Conservation (phyloP, 2,888 invertebrate genomes). For the Sphinx pinastri region DNA sequence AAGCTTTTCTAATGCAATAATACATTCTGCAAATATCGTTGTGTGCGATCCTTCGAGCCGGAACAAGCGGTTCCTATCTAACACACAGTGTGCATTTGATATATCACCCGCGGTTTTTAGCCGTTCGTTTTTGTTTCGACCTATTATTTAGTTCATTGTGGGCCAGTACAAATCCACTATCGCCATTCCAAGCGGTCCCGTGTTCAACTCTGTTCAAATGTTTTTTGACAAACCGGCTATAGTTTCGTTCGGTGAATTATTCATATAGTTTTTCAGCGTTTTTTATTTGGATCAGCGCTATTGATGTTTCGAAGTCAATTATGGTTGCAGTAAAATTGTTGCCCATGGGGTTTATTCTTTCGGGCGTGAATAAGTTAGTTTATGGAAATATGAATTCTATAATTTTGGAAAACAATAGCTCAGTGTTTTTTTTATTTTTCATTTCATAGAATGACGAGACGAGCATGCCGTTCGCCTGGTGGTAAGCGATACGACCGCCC, state of each 20-base stretch:
- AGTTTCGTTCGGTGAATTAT: conserved; percentile 18
- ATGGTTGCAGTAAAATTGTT: neutral
- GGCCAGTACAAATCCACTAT: conserved; percentile 31
- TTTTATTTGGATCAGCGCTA: conserved; percentile 6
- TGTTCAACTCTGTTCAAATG: conserved; percentile 30
- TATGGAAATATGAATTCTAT: too few species aligned
- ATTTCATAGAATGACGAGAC: too few species aligned
- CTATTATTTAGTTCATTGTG: conserved; percentile 46
- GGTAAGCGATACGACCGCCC: too few species aligned
- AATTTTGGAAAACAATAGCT: too few species aligned
- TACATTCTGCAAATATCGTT: too few species aligned
- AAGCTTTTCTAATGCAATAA: too few species aligned
- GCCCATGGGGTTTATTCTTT: neutral
- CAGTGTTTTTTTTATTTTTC: too few species aligned
- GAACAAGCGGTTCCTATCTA: neutral
- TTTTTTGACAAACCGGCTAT: conserved; percentile 20
- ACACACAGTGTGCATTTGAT: conserved; percentile 34
- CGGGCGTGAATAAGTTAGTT: neutral
- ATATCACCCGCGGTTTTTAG: conserved; percentile 45
- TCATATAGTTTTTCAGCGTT: conserved; percentile 4
- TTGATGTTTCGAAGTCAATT: conserved; percentile 7
- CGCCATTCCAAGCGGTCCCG: conserved; percentile 27
- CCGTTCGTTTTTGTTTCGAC: conserved; percentile 45
- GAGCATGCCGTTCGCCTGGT: too few species aligned
- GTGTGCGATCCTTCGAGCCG: too few species aligned